Base-by-base conservation (phyloP, 1,140 invertebrate species). In the Brachionus manjavacas region DNA sequence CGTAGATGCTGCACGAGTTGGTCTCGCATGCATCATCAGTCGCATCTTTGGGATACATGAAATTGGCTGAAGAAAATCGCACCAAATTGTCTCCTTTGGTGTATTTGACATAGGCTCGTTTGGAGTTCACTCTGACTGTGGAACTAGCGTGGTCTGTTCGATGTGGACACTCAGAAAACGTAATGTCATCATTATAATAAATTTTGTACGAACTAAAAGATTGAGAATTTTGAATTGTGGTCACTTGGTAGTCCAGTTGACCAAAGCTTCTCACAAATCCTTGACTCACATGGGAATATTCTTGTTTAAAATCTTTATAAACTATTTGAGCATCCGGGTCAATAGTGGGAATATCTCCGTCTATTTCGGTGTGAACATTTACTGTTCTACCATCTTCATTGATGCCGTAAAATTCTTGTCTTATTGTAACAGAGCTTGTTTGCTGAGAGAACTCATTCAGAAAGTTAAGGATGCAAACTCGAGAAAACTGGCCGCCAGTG, bases 311-410 rank as follows among this genome's bases (percentile, higher is more conserved):
- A 46, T 81, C 79, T 60, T 68, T 81, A 23, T 35, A 81, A 12
- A 81, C 79, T 25, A 81, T 35, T 46, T 81, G 79, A 43, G 79
- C 79, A 68, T 81, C 79, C 46, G 79, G 52, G 20, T 81, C 79
- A 43, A 81, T 68, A 4, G 35, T 23, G 12, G 79, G 79, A 9
- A 81, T 1, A 64, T 81, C 23, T 16, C 79, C 79, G 2, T 28
- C 39, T 68, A 81, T 64, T 68, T 81, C 35, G 14, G 64, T 81
- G n/a, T 60, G 35, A 46, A 81, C 52, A 39, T 64, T 60, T 11
- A 81, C 46, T n/a, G 55, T 55, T 60, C n/a, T 68, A 14, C 52
- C 52, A 20, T 60, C 79, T 43, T 25, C 20, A 43, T 60, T 55
- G 16, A 64, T 28, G 1, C 79, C 79, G 1, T 14, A 20, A 68